Base-by-base conservation (phyloP, 2,797 vertebrate species). In the Setipinna tenuifilis region DNA sequence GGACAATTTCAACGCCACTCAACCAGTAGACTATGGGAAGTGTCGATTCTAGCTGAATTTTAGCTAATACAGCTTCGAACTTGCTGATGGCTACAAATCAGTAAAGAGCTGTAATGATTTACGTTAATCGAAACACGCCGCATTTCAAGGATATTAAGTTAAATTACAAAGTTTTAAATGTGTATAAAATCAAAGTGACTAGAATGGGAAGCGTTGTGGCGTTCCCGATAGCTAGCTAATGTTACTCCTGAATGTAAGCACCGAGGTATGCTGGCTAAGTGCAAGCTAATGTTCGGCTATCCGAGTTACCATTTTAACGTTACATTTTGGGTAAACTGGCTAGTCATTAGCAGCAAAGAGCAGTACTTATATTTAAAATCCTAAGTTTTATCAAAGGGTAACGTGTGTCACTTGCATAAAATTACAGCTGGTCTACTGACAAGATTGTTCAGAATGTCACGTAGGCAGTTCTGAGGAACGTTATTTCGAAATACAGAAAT, bases 21-120 rank as follows among this genome's bases (percentile, higher is more conserved):
- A 91, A 81, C 25, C 11, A 12, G 59, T 82, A 82, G 46, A 41
- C 54, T 88, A 86, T 88, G 90, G 86, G 86, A 90, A 89, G 92
- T 90, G 91, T 90, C 87, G 71, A 78, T 31, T 78, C 35, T 31
- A 78, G 71, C 71, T 78, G 31, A 41, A 41, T 44, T 75, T 41
- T 78, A 21, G 71, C 71, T 78, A 78, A 78, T 35, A 35, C 41
- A 78, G 71, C 71, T 44, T 78, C 31, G 35, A 78, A 78, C 71
- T 78, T 78, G 68, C 68, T 35, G 71, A 21, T 78, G 71, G 19
- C 35, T 10, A 78, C 0, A 31, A 78, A 41, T 78, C 17, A 44
- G 31, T 10, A 41, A 41, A 21, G 17, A 78, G 35, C 5, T 14
- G 71, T 78, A 44, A 17, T 78, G 17, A 44, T 21, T 44, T 31